Percentiles rank a stretch among this genome's conserved stretches.
Conservation (phyloP, 2,888 invertebrate species). For the Eupsilia transversa region DNA sequence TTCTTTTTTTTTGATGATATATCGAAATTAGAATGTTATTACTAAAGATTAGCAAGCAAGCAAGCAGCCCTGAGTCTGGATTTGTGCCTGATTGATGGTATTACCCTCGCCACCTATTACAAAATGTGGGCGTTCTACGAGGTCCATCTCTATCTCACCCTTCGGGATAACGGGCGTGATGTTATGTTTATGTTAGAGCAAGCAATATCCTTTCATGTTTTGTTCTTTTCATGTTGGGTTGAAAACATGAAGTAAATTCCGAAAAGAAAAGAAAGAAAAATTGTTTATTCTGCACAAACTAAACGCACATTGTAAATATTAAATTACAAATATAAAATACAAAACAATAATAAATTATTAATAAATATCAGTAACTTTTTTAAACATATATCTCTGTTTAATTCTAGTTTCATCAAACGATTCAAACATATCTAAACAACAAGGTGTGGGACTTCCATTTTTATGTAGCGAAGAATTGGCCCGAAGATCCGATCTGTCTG, state of each 20-base stretch:
- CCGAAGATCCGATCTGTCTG: slow-evolving; percentile 95
- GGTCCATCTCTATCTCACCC: too few species aligned
- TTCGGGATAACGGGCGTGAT: too few species aligned
- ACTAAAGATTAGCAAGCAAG: too few species aligned
- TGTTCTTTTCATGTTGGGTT: background rate
- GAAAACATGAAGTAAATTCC: background rate
- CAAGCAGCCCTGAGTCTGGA: too few species aligned
- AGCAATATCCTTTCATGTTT: background rate
- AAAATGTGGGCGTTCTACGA: too few species aligned
- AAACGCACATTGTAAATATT: too few species aligned
- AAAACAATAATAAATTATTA: background rate
- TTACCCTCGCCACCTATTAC: too few species aligned
- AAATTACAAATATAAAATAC: too few species aligned
- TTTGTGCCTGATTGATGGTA: too few species aligned
- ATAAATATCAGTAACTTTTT: background rate
- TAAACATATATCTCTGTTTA: slow-evolving; percentile 53
- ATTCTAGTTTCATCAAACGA: slow-evolving; percentile 96
- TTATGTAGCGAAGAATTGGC: slow-evolving; percentile 97
- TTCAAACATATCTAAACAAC: slow-evolving; percentile 96
- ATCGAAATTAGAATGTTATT: background rate
- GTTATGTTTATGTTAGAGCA: background rate
- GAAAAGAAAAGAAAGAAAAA: too few species aligned
- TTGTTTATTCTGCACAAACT: too few species aligned
- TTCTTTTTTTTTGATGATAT: background rate
- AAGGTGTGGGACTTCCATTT: slow-evolving; percentile 97